These are phyloP conservation scores for Saccostrea cuccullata DNA, from an alignment of 1,140 invertebrate species.

Conservation along the genomic window DNA sequence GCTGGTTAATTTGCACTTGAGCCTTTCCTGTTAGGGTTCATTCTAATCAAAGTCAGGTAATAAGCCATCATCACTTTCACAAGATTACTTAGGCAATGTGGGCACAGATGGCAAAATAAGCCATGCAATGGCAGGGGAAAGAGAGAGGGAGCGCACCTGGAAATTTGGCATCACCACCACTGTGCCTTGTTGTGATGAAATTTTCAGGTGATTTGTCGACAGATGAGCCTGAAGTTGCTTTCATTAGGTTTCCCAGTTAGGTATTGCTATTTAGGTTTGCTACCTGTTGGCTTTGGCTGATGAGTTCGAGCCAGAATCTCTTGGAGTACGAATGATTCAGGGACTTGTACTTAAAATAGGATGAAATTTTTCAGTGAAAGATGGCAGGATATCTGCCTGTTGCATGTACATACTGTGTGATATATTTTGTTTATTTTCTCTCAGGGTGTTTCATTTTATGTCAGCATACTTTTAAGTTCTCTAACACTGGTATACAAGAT, in stretches of 20 bases:
- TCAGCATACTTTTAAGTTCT: neutral
- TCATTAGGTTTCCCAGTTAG: neutral
- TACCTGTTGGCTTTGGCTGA: neutral
- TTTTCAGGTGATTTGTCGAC: slow-evolving; percentile 20
- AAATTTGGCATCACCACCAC: slow-evolving; percentile 17
- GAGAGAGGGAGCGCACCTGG: neutral
- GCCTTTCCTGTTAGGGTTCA: neutral
- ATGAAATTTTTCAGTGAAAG: neutral
- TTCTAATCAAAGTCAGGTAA: slow-evolving; percentile 16
- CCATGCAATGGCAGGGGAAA: neutral
- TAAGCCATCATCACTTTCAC: slow-evolving; percentile 25
- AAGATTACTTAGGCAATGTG: slow-evolving; percentile 16
- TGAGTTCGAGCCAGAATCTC: neutral
- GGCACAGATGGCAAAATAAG: slow-evolving; percentile 27
- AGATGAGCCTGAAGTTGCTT: slow-evolving; percentile 6
- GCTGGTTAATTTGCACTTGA: neutral
- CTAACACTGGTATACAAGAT: too few relatives aligned
- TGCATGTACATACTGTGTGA: neutral
- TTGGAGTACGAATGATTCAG: neutral
- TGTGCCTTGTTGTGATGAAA: slow-evolving; percentile 20
- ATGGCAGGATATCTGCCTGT: neutral
- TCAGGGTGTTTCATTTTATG: neutral
- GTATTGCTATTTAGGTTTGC: neutral
- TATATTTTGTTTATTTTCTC: neutral
- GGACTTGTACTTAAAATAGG: slow-evolving; percentile 8